These are phyloP conservation scores for Myotis vivesi DNA, from an alignment of 2,797 vertebrate species.

Conservation along the genomic window DNA sequence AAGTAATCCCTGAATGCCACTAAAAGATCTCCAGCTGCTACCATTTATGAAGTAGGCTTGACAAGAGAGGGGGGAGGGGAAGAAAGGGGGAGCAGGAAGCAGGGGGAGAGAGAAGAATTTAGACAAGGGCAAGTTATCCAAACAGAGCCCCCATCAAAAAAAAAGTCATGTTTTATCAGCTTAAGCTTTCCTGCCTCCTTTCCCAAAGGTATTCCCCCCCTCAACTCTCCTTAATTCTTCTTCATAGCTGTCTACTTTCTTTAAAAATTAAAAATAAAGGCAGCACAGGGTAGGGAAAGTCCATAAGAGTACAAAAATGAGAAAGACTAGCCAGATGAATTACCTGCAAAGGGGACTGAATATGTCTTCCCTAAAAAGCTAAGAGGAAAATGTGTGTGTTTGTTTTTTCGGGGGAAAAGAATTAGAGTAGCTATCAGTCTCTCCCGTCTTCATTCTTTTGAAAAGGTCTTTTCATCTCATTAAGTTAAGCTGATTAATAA, in stretches of 20 bases:
- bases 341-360: slow-evolving; percentile 64
- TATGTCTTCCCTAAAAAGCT: slow-evolving; percentile 15
- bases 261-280: slow-evolving; percentile 32
- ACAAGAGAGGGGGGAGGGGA: slow-evolving; percentile 75
- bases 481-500: slow-evolving; percentile 98
- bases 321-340: slow-evolving; percentile 41
- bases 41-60: slow-evolving; percentile 87
- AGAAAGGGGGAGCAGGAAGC: slow-evolving; percentile 42
- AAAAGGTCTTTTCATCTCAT: slow-evolving; percentile 96
- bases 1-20: slow-evolving; percentile 89
- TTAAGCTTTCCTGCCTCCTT: slow-evolving; percentile 80
- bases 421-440: slow-evolving; percentile 55
- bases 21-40: slow-evolving; percentile 89
- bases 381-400: slow-evolving; percentile 55
- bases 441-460: slow-evolving; percentile 81
- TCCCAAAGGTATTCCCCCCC: slow-evolving; percentile 75
- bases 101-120: slow-evolving; percentile 76
- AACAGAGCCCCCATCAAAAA: slow-evolving; percentile 78
- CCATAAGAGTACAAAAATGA: slow-evolving; percentile 55
- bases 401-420: slow-evolving; percentile 64
- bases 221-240: slow-evolving; percentile 69
- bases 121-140: slow-evolving; percentile 83
- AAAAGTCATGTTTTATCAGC: slow-evolving; percentile 81
- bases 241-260: slow-evolving; percentile 70
- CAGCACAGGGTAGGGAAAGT: slow-evolving; percentile 42